These are phyloP conservation scores for Chinchilla lanigera DNA, from an alignment of 2,113 vertebrate genomes.

Conservation along the genomic window DNA sequence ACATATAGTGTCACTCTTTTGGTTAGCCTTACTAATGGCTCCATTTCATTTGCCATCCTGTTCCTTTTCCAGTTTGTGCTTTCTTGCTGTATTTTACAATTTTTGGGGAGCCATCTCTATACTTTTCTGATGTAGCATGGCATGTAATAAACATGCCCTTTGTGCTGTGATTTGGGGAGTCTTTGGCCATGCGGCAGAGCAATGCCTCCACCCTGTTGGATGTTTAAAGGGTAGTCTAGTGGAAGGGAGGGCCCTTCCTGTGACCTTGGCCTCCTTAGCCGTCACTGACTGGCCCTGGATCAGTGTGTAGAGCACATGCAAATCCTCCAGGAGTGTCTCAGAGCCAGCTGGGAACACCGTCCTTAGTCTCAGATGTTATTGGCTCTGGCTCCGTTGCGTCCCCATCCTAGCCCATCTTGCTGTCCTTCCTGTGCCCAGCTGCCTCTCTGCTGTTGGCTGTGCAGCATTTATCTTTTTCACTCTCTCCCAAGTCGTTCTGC, in stretches of 20 bases:
- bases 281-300: slow-evolving; percentile 16
- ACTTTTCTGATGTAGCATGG: background rate
- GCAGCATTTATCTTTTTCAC: background rate
- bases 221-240: background rate
- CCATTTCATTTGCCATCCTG: background rate
- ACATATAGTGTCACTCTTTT: background rate
- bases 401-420: background rate
- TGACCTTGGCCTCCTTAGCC: slow-evolving; percentile 55
- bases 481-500: background rate
- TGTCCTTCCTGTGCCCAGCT: background rate
- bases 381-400: background rate
- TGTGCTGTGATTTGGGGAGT: background rate
- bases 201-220: background rate
- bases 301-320: slow-evolving; percentile 32
- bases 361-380: background rate
- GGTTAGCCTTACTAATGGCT: background rate
- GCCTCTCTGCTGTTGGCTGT: background rate
- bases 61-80: background rate
- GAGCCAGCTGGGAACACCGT: background rate
- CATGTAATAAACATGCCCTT: background rate
- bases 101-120: background rate
- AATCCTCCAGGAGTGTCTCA: slow-evolving; percentile 12
- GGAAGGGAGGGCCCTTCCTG: background rate
- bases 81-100: background rate
- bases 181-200: background rate